A percentile compares a stretch with the other conserved stretches of the same genome.
Conservation (phyloP, 2,113 vertebrate genomes). For the Nibea coibor region DNA sequence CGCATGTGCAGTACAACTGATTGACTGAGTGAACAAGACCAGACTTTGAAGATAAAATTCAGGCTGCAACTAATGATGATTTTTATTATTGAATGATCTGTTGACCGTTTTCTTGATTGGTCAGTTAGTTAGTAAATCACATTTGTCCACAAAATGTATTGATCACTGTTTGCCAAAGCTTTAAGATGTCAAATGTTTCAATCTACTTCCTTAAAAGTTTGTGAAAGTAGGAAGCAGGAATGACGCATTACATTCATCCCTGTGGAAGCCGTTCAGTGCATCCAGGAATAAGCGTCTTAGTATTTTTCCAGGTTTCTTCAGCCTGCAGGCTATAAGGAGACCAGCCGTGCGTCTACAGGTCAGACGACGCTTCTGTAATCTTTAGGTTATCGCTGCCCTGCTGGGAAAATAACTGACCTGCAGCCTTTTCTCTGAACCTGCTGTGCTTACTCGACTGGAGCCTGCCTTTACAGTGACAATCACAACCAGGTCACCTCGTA, state of each 20-base stretch:
- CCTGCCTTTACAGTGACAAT: constrained; percentile 10
- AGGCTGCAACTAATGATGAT: too few species aligned
- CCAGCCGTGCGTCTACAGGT: constrained; percentile 18
- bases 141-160: too few species aligned
- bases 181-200: too few species aligned
- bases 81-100: too few species aligned
- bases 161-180: too few species aligned
- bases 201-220: too few species aligned
- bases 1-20: too few species aligned
- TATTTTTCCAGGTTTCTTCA: constrained; percentile 1
- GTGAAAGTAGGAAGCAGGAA: too few species aligned
- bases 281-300: neutral
- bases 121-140: too few species aligned
- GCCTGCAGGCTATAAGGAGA: constrained; percentile 1
- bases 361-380: constrained; percentile 28
- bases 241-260: neutral
- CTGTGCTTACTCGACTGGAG: constrained; percentile 29
- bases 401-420: constrained; percentile 56
- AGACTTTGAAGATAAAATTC: too few species aligned
- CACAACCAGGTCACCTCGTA: neutral
- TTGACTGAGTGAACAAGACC: too few species aligned
- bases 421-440: constrained; percentile 13
- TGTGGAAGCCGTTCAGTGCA: neutral
- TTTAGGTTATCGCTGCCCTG: constrained; percentile 26
- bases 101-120: too few species aligned